A percentile compares a stretch with the other conserved stretches of the same genome.
Evolutionary conservation across 2,797 vertebrate species (phyloP).

Genomic region (Parotocinclus haroldoi): DNA sequence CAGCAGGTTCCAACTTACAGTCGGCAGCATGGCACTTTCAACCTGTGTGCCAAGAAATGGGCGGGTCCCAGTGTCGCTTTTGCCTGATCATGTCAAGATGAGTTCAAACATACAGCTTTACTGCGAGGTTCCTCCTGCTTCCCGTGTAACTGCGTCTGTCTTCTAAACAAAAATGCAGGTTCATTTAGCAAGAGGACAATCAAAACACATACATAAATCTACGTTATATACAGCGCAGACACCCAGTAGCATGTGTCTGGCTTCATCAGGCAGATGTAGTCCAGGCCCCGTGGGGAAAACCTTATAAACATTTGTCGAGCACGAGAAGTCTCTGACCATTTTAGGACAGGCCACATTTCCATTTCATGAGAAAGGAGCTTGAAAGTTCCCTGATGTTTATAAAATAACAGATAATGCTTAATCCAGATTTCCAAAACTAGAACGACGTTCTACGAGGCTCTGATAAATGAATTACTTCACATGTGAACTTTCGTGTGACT

Average conservation of each 20-base stretch:
- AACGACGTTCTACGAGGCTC: too few relatives aligned
- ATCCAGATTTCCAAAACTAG: background rate
- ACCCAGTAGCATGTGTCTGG: slow-evolving; percentile 38
- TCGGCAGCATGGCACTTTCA: slow-evolving; percentile 60
- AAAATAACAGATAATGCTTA: background rate
- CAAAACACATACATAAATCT: slow-evolving; percentile 32
- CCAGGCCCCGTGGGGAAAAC: slow-evolving; percentile 45
- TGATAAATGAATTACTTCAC: too few relatives aligned
- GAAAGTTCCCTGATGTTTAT: background rate
- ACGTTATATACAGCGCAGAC: slow-evolving; percentile 39
- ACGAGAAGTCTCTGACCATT: slow-evolving; percentile 53
- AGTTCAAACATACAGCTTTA: slow-evolving; percentile 1
- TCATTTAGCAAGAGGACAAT: slow-evolving; percentile 25
- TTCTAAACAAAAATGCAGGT: slow-evolving; percentile 31
- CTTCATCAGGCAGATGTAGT: slow-evolving; percentile 40
- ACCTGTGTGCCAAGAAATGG: slow-evolving; percentile 63
- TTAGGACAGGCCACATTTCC: slow-evolving; percentile 48
- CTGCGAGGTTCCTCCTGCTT: background rate
- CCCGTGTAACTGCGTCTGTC: slow-evolving; percentile 6
- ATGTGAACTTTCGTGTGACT: background rate
- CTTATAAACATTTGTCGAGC: slow-evolving; percentile 62
- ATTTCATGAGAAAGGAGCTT: slow-evolving; percentile 50
- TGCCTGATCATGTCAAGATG: slow-evolving; percentile 35
- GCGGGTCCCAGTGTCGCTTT: slow-evolving; percentile 54
- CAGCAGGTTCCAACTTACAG: slow-evolving; percentile 76